These are phyloP conservation scores for Synergus laeviventris DNA, from an alignment of 2,888 invertebrate genomes.

Conservation along the genomic window DNA sequence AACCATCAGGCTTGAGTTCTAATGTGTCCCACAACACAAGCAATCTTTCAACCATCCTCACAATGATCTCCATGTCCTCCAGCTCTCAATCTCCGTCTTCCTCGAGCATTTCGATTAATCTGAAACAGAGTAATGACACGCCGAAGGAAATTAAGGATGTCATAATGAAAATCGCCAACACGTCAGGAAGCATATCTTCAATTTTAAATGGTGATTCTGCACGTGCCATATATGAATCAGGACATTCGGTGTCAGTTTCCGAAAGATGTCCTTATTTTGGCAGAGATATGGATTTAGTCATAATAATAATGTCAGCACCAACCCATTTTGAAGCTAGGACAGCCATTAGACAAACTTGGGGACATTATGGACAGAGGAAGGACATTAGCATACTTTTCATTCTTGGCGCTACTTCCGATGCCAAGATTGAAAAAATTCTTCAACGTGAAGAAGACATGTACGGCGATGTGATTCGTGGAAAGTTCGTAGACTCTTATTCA, in stretches of 20 bases:
- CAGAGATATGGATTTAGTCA: constrained; percentile 74
- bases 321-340: constrained; percentile 81
- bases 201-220: constrained; percentile 77
- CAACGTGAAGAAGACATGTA: constrained; percentile 78
- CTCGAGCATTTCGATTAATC: constrained; percentile 50
- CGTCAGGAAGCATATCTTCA: constrained; percentile 59
- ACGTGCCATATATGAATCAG: constrained; percentile 68
- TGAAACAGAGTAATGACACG: constrained; percentile 51
- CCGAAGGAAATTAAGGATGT: constrained; percentile 21
- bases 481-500: constrained; percentile 85
- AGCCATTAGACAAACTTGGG: constrained; percentile 87
- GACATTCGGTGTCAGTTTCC: constrained; percentile 66
- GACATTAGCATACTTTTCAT: constrained; percentile 82
- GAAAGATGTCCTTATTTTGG: constrained; percentile 72
- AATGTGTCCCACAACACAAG: constrained; percentile 51
- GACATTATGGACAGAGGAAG: constrained; percentile 81
- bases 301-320: constrained; percentile 84
- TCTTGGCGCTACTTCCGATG: constrained; percentile 78
- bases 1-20: constrained; percentile 46
- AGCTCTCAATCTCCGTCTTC: constrained; percentile 56
- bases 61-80: constrained; percentile 51
- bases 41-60: constrained; percentile 49
- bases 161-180: constrained; percentile 25
- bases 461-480: constrained; percentile 86
- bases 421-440: constrained; percentile 70